Evolutionary conservation across 2,113 vertebrate genomes (phyloP).

Genomic region (Syngnathus scovelli): DNA sequence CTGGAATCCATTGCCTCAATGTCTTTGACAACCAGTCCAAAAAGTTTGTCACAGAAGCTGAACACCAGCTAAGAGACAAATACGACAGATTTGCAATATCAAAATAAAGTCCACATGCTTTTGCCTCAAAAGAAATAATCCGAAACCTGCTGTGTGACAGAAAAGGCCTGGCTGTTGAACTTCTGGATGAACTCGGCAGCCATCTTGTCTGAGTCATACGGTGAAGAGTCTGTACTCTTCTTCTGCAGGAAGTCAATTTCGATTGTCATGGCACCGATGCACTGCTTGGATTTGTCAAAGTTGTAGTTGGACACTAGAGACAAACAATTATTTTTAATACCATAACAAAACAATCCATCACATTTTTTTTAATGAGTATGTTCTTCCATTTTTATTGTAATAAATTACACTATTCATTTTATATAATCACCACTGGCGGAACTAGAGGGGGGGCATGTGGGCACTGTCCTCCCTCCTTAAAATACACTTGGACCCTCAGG

Average conservation of each 20-base stretch:
- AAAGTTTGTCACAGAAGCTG: constrained; percentile 93
- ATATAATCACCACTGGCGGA: background rate
- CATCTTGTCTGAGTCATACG: constrained; percentile 96
- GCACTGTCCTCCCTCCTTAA: too few relatives aligned
- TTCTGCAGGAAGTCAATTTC: constrained; percentile 98
- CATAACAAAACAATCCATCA: background rate
- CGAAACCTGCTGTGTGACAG: constrained; percentile 86
- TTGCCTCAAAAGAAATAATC: background rate
- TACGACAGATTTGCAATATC: background rate
- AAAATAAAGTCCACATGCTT: background rate
- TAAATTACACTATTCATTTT: background rate
- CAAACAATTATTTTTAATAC: background rate
- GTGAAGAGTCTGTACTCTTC: constrained; percentile 90
- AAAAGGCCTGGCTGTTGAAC: constrained; percentile 94
- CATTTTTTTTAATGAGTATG: background rate
- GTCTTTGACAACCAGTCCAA: constrained; percentile 88
- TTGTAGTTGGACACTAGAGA: constrained; percentile 80
- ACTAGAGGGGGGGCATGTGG: too few relatives aligned
- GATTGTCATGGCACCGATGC: constrained; percentile 91
- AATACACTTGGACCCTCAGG: too few relatives aligned
- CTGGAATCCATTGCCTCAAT: constrained; percentile 96
- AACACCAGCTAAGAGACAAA: constrained; percentile 83
- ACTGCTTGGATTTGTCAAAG: constrained; percentile 96
- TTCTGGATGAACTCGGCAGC: constrained; percentile 95
- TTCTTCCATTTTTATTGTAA: background rate